Percentiles rank a stretch among this genome's conserved stretches.
phyloP scores from a whole-genome alignment of 2,797 vertebrate genomes.

The Florisuga fusca region DNA sequence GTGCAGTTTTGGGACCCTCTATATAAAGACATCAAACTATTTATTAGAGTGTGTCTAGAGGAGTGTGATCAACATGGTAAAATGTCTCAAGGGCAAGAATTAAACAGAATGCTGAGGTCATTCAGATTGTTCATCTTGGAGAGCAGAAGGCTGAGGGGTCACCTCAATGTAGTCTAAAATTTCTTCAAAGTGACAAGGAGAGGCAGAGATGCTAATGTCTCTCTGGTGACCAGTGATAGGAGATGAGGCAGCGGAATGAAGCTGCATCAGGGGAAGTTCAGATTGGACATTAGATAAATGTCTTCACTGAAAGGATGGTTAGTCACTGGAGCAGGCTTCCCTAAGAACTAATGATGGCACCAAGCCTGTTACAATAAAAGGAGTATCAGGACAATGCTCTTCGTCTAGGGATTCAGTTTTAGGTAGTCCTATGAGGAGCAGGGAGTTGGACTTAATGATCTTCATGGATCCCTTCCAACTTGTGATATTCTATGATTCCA shows the following conservation, averaged over 20 bases:
- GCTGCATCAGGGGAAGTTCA: background rate
- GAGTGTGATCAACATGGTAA: background rate
- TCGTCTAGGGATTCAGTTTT: background rate
- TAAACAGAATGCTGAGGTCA: background rate
- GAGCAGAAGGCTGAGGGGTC: background rate
- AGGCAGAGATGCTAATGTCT: background rate
- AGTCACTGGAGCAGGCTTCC: background rate
- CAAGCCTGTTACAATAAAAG: background rate
- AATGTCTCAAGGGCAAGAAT: background rate
- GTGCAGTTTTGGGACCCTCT: background rate
- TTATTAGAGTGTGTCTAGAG: background rate
- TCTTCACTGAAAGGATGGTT: background rate
- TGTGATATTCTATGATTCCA: background rate
- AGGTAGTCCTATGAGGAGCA: background rate
- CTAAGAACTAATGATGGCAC: background rate
- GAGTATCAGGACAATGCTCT: rapidly evolving
- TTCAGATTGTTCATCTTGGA: background rate
- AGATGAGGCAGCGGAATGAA: background rate
- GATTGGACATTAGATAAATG: background rate
- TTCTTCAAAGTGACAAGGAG: background rate
- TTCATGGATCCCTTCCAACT: background rate
- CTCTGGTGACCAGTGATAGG: background rate
- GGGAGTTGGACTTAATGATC: background rate
- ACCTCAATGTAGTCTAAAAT: background rate
- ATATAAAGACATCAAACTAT: background rate